A percentile compares a stretch with the other conserved stretches of the same genome.
These are phyloP conservation scores for Tyrannus savana DNA, from an alignment of 2,113 vertebrate species.

Conservation along the genomic window DNA sequence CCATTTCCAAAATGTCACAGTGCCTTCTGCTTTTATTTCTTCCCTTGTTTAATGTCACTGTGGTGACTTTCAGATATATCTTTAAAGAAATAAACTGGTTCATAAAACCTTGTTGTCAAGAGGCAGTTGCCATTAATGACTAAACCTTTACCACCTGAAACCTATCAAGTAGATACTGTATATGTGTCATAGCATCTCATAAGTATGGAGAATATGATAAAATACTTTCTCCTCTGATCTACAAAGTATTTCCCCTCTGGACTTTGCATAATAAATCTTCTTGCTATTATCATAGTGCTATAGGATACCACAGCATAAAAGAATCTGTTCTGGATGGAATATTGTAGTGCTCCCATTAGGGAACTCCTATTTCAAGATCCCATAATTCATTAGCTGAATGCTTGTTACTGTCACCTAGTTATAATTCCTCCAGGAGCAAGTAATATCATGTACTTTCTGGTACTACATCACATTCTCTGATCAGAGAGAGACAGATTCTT, in stretches of 20 bases:
- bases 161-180: neutral
- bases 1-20: neutral
- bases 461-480: neutral
- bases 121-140: neutral
- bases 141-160: neutral
- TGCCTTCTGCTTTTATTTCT: conserved; percentile 30
- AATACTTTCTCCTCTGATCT: neutral
- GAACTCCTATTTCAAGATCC: conserved; percentile 16
- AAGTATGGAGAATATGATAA: neutral
- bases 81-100: neutral
- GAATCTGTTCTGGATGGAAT: conserved; percentile 1
- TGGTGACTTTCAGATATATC: neutral
- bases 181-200: neutral
- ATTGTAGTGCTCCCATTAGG: conserved; percentile 1
- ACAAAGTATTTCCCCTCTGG: neutral
- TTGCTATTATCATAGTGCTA: neutral
- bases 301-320: neutral
- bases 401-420: conserved; percentile 41
- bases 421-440: conserved; percentile 20
- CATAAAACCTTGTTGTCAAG: neutral
- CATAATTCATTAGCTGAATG: conserved; percentile 39
- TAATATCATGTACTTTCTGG: neutral
- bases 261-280: conserved; percentile 24
- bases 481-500: neutral
- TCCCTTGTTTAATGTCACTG: neutral